Percentiles rank a stretch among this genome's conserved stretches.
phyloP scores from a whole-genome alignment of 1,140 invertebrate species.

The Spodoptera frugiperda region DNA sequence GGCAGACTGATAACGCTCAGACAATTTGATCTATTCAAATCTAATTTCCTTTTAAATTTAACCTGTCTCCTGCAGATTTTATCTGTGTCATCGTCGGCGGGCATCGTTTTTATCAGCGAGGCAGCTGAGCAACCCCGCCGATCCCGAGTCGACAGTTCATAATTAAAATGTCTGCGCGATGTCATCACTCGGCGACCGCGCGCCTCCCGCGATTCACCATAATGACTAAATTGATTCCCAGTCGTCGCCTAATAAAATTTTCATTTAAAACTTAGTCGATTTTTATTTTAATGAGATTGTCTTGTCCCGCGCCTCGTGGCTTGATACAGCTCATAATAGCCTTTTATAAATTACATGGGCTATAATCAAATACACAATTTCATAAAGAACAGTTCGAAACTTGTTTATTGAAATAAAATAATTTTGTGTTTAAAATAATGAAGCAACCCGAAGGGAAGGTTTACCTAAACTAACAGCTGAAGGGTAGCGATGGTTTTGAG shows the following conservation, averaged over 20 bases:
- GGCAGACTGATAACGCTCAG: constrained; percentile 54
- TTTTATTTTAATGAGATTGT: constrained; percentile 48
- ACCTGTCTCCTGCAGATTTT: constrained; percentile 75
- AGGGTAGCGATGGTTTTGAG: constrained; percentile 16
- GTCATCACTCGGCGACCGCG: constrained; percentile 68
- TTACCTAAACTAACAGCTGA: background rate
- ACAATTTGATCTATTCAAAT: constrained; percentile 67
- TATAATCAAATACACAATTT: background rate
- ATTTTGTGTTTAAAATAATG: too few relatives aligned
- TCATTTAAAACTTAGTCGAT: constrained; percentile 54
- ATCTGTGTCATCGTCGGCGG: constrained; percentile 70
- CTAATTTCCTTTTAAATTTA: constrained; percentile 79
- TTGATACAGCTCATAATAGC: background rate
- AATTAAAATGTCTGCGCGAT: constrained; percentile 81
- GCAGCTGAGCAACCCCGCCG: constrained; percentile 60
- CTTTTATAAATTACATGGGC: background rate
- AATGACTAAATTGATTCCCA: constrained; percentile 81
- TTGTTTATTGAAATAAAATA: too few relatives aligned
- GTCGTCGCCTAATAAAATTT: constrained; percentile 66
- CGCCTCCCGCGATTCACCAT: constrained; percentile 63
- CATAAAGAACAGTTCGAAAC: too few relatives aligned
- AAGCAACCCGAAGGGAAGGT: background rate
- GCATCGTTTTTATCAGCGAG: constrained; percentile 71
- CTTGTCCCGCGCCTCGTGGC: constrained; percentile 23
- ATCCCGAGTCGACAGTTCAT: constrained; percentile 75